Conservation (phyloP, 64 coral and sea anemone genomes). For the Porites lutea region DNA sequence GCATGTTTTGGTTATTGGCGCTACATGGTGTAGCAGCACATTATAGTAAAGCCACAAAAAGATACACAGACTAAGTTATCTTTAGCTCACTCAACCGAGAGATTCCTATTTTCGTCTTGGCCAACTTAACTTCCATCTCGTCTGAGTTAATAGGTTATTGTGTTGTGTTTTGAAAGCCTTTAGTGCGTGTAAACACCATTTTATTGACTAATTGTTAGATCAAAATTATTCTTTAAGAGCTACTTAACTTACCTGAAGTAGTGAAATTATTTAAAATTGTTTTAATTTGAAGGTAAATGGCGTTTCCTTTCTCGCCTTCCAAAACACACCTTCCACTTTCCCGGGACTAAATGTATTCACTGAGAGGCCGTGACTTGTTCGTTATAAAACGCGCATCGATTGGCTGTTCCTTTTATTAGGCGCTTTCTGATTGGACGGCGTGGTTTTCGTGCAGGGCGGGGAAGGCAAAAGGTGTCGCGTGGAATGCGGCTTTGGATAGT, state of each 20-base stretch:
- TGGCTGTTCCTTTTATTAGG: constrained; percentile 34
- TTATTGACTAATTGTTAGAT: background rate
- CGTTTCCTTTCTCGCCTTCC: background rate
- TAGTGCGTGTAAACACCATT: background rate
- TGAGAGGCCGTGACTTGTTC: background rate
- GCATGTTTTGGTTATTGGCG: no score
- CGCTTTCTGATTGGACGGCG: constrained; percentile 74
- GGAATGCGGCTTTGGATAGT: constrained; percentile 47
- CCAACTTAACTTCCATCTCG: no score
- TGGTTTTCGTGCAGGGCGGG: constrained; percentile 71
- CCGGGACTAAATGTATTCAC: background rate
- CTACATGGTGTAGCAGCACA: no score
- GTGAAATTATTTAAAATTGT: background rate
- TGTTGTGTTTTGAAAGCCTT: constrained; percentile 4
- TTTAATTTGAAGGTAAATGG: background rate
- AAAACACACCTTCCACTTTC: background rate
- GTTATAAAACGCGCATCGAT: constrained; percentile 36
- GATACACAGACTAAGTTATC: no score
- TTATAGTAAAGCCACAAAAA: no score
- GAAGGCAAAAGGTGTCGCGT: constrained; percentile 61
- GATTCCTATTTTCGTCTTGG: no score
- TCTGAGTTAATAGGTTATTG: background rate
- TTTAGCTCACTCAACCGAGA: no score
- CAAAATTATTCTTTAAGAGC: background rate
- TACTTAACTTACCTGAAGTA: background rate